A percentile compares a stretch with the other conserved stretches of the same genome.
Conservation (phyloP, 2,888 invertebrate genomes). For the Erebia epiphron region DNA sequence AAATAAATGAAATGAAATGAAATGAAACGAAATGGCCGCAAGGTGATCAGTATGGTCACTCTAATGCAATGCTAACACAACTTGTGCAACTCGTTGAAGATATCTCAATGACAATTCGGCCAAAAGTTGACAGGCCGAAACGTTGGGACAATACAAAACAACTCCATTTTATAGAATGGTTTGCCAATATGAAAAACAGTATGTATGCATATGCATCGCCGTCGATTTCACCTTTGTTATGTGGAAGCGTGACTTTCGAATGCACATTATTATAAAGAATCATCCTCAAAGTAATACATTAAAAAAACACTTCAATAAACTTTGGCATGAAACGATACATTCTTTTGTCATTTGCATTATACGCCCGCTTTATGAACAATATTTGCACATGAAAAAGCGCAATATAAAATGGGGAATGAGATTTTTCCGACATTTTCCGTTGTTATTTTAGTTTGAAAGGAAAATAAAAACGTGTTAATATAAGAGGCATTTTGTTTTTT, state of each 20-base stretch:
- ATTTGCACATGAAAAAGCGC: constrained; percentile 31
- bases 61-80: too few species aligned
- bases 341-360: constrained; percentile 18
- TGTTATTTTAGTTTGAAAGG: constrained; percentile 10
- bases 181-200: too few species aligned
- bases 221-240: not conserved
- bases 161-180: too few species aligned
- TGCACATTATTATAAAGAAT: not conserved
- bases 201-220: too few species aligned
- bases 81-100: too few species aligned
- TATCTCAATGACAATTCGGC: too few species aligned
- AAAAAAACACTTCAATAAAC: not conserved
- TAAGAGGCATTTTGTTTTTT: not conserved
- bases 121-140: too few species aligned
- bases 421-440: constrained; percentile 3
- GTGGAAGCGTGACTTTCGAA: not conserved
- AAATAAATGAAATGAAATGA: too few species aligned
- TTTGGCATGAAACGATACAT: not conserved
- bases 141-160: too few species aligned
- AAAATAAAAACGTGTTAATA: constrained; percentile 1
- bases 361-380: constrained; percentile 26
- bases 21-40: too few species aligned
- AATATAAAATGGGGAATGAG: constrained; percentile 7
- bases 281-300: not conserved
- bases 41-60: too few species aligned